Conservation (phyloP, 1,140 invertebrate species). For the Himalopsyche phryganea region DNA sequence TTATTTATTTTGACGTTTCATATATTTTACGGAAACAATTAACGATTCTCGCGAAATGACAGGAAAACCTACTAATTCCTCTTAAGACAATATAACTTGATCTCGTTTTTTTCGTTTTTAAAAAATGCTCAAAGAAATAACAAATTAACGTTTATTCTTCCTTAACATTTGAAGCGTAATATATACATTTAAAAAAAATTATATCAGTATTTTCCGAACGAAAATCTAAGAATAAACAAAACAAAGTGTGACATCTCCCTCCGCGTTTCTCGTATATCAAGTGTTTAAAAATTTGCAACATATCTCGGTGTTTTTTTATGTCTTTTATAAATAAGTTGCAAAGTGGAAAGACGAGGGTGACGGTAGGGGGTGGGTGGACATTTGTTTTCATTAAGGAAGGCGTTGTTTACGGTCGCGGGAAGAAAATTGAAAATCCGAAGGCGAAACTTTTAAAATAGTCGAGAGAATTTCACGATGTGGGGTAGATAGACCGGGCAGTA, state of each 20-base stretch:
- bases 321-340: slow-evolving; percentile 15
- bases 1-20: too few species aligned
- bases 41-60: too few species aligned
- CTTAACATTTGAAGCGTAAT: too few species aligned
- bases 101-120: too few species aligned
- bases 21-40: too few species aligned
- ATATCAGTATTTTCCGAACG: too few species aligned
- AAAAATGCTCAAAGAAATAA: too few species aligned
- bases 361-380: not conserved
- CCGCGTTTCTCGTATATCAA: not conserved
- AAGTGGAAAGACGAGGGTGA: not conserved
- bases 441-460: slow-evolving; percentile 16
- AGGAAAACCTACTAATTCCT: too few species aligned
- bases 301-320: slow-evolving; percentile 7
- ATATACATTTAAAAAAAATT: too few species aligned
- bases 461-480: not conserved
- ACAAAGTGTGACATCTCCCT: not conserved
- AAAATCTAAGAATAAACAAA: too few species aligned
- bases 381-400: slow-evolving; percentile 24
- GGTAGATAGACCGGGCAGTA: not conserved
- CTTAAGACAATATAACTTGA: too few species aligned
- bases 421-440: slow-evolving; percentile 20
- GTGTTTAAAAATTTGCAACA: slow-evolving; percentile 17
- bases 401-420: slow-evolving; percentile 16
- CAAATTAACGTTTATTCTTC: too few species aligned